Conservation (phyloP, 2,888 invertebrate species). For the Tipula vernalis region DNA sequence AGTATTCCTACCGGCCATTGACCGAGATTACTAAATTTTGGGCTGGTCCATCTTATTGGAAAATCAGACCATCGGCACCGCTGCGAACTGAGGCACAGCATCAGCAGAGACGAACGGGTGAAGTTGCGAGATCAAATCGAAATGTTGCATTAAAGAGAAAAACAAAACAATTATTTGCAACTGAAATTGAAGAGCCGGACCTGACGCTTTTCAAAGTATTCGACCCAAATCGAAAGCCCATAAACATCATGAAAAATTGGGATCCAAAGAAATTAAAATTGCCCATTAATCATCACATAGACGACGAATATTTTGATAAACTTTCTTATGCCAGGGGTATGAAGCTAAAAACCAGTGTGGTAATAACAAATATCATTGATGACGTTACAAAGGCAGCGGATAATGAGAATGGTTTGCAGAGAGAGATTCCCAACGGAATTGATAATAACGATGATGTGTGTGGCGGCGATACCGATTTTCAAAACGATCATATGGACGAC, state of each 20-base stretch:
- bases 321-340: not conserved
- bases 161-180: conserved; percentile 5
- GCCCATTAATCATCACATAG: conserved; percentile 24
- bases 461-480: not conserved
- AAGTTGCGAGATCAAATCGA: not conserved
- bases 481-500: conserved; percentile 31
- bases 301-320: not conserved
- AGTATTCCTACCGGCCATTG: conserved; percentile 57
- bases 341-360: not conserved
- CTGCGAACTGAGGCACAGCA: not conserved
- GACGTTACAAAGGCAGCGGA: not conserved
- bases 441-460: not conserved
- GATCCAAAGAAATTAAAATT: conserved; percentile 31
- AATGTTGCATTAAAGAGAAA: not conserved
- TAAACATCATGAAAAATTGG: conserved; percentile 32
- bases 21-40: conserved; percentile 43
- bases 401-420: conserved; percentile 14
- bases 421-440: conserved; percentile 17
- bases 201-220: conserved; percentile 15
- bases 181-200: conserved; percentile 24
- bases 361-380: conserved; percentile 30
- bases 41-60: conserved; percentile 80
- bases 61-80: conserved; percentile 40
- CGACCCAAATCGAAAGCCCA: conserved; percentile 21
- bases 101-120: not conserved